Evolutionary conservation across 64 coral and sea anemone species (phyloP).

Genomic region (Dendronephthya gigantea): DNA sequence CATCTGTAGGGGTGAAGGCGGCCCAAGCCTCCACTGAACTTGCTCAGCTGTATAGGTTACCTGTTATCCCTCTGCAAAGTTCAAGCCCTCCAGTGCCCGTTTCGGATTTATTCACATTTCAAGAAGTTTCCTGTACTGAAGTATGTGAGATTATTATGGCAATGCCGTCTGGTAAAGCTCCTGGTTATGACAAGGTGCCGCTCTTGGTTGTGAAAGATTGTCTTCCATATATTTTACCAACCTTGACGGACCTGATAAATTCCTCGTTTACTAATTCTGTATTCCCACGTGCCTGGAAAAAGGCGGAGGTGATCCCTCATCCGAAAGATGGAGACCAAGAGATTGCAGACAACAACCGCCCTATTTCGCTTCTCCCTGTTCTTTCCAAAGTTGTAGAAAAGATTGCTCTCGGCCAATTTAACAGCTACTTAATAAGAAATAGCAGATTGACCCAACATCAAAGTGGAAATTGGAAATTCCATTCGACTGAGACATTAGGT

Average conservation of each 20-base stretch:
- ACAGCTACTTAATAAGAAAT: not conserved
- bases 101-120: not conserved
- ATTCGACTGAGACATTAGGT: conserved; percentile 21
- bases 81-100: too few relatives aligned
- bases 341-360: not conserved
- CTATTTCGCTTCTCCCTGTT: conserved; percentile 17
- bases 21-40: not conserved
- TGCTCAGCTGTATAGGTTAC: not conserved
- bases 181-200: conserved; percentile 17
- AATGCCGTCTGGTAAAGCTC: conserved; percentile 15
- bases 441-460: not conserved
- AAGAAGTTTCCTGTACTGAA: not conserved
- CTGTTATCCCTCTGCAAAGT: not conserved
- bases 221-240: not conserved
- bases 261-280: not conserved
- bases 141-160: conserved; percentile 2
- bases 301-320: not conserved
- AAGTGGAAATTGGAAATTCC: conserved; percentile 3
- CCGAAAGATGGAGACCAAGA: not conserved
- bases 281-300: not conserved
- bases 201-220: conserved; percentile 3
- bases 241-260: not conserved
- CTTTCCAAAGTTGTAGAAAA: conserved; percentile 19
- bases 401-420: not conserved
- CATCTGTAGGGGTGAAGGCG: conserved; percentile 11